Evolutionary conservation across 1,140 invertebrate genomes (phyloP).

Genomic region (Magallana angulata): DNA sequence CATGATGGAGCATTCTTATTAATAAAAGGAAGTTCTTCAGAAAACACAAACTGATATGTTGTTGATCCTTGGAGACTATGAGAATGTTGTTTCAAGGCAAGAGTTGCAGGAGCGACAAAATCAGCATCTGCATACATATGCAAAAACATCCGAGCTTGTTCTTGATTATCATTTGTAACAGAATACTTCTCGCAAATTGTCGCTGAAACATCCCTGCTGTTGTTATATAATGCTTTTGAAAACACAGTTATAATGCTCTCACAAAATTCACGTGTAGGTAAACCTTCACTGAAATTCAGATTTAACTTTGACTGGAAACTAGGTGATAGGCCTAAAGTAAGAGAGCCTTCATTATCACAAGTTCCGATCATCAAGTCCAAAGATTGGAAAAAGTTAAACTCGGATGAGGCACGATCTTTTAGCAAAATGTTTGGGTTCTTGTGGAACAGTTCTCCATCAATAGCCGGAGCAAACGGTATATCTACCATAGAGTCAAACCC

Average conservation of each 20-base stretch:
- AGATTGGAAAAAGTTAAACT: slow-evolving; percentile 39
- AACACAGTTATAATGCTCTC: background rate
- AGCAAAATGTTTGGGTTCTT: slow-evolving; percentile 1
- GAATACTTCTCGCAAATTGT: background rate
- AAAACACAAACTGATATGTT: slow-evolving; percentile 28
- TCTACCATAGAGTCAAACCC: background rate
- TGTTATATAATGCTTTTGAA: background rate
- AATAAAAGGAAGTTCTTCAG: background rate
- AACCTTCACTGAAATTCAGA: background rate
- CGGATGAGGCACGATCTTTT: background rate
- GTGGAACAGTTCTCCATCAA: slow-evolving; percentile 44
- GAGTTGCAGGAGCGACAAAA: background rate
- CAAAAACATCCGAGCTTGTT: background rate
- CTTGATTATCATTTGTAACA: background rate
- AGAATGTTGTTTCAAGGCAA: background rate
- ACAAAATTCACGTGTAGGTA: background rate
- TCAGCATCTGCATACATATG: background rate
- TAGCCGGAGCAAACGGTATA: background rate
- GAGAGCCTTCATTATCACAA: slow-evolving; percentile 37
- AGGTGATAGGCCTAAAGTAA: background rate
- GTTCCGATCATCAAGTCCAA: slow-evolving; percentile 42
- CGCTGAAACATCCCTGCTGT: background rate
- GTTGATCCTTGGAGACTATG: background rate
- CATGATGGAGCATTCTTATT: background rate
- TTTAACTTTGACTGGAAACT: background rate